phyloP scores from a whole-genome alignment of 2,797 vertebrate genomes.

The Centropyge bicolor region DNA sequence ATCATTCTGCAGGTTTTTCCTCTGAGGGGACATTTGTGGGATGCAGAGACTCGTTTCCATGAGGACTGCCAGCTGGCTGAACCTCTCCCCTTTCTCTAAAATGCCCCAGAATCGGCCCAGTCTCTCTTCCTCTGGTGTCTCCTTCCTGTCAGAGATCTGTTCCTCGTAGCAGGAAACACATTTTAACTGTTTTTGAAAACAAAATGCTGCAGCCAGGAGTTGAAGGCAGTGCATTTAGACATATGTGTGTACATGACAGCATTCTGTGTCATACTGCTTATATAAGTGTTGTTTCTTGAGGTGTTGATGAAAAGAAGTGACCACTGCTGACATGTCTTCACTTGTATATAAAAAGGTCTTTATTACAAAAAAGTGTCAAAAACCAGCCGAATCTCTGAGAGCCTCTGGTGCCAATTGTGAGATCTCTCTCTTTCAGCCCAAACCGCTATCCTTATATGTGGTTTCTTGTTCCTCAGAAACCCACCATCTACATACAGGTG shows the following conservation, averaged over 20 bases:
- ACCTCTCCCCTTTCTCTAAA: constrained; percentile 43
- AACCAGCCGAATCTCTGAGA: no score
- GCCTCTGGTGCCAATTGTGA: no score
- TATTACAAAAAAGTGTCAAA: no score
- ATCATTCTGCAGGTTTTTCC: constrained; percentile 38
- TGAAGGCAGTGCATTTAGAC: background rate
- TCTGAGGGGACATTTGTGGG: constrained; percentile 54
- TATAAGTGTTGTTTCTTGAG: no score
- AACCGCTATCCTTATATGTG: no score
- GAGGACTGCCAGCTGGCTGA: constrained; percentile 57
- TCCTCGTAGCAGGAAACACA: background rate
- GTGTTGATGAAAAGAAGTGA: no score
- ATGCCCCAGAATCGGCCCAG: constrained; percentile 47
- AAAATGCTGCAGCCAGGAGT: background rate
- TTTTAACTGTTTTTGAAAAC: background rate
- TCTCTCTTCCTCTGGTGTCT: constrained; percentile 22
- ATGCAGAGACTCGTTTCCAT: constrained; percentile 48
- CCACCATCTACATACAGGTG: no score
- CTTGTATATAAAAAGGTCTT: no score
- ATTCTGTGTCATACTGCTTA: background rate
- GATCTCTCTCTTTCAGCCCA: no score
- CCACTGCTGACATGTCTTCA: no score
- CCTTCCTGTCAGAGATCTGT: constrained; percentile 41
- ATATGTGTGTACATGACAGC: background rate
- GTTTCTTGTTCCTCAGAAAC: no score